Conservation (phyloP, 2,797 vertebrate genomes). For the Melanogrammus aeglefinus region DNA sequence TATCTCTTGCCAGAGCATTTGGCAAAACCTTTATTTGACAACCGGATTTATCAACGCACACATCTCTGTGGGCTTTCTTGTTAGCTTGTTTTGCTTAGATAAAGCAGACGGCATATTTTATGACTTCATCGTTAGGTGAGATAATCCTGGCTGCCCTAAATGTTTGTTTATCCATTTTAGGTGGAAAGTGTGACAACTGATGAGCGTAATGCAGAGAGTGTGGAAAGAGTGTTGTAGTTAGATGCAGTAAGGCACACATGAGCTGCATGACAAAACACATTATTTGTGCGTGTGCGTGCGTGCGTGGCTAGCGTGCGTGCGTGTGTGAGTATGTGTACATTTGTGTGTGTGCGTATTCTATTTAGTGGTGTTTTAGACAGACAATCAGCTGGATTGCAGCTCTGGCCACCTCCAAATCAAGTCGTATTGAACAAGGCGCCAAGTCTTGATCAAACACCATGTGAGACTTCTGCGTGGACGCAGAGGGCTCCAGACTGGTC, state of each 20-base stretch:
- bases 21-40: neutral
- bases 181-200: neutral
- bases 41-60: neutral
- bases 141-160: neutral
- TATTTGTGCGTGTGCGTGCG: neutral
- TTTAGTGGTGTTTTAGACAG: neutral
- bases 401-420: neutral
- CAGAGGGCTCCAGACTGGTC: constrained; percentile 25
- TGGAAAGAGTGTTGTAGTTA: neutral
- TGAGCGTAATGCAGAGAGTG: neutral
- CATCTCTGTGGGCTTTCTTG: neutral
- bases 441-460: neutral
- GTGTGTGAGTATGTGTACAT: no score
- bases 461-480: neutral
- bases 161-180: neutral
- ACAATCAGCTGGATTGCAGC: neutral
- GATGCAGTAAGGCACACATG: neutral
- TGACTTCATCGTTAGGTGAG: neutral
- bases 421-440: neutral
- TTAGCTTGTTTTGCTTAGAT: neutral
- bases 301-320: no score
- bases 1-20: neutral
- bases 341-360: no score
- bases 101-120: neutral
- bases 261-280: neutral